Base-by-base conservation (phyloP, 2,113 vertebrate genomes). In the Desmodus rotundus region DNA sequence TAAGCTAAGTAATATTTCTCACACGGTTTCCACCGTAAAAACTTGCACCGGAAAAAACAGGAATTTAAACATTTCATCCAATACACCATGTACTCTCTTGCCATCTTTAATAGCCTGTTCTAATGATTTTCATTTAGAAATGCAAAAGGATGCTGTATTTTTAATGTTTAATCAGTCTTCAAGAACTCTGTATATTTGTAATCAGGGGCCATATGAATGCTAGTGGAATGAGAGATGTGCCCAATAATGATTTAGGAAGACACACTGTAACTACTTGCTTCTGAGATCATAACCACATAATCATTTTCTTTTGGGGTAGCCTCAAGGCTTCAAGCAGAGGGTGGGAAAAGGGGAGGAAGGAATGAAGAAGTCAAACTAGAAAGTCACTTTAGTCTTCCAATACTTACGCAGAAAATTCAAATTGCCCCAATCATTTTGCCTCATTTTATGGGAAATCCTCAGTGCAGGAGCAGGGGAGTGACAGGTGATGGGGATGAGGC, bases 111-210 rank as follows among this genome's bases (percentile, higher is more conserved):
- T 94, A 96, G 96, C 58, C 86, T 95, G 78, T 95, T 92, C 81
- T 96, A 97, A 97, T 95, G 91, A 96, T 98, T 96, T 96, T 89
- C 95, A 96, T 96, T 96, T 96, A 95, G 95, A 95, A 95, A 96
- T 93, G 94, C 93, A 96, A 95, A 96, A 91, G 73, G 82, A 86
- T 89, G 68, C 89, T 96, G 78, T 86, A 91, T 88, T 96, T 97
- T 96, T 96, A 77, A 96, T 86, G 82, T 95, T 92, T 93, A 88
- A 92, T 97, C 93, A 91, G 74, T 97, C 93, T 82, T 92, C 77
- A 80, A 91, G 85, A 94, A 96, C 86, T 82, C 91, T 81, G 58
- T 72, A 67, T 87, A 84, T 96, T 95, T 97, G 77, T 89, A 96
- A 96, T 97, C 91, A 91, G 2, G 47, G 73, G 50, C 88, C 43